phyloP scores from a whole-genome alignment of 2,888 invertebrate species.

The Polydrusus pterygomalis region DNA sequence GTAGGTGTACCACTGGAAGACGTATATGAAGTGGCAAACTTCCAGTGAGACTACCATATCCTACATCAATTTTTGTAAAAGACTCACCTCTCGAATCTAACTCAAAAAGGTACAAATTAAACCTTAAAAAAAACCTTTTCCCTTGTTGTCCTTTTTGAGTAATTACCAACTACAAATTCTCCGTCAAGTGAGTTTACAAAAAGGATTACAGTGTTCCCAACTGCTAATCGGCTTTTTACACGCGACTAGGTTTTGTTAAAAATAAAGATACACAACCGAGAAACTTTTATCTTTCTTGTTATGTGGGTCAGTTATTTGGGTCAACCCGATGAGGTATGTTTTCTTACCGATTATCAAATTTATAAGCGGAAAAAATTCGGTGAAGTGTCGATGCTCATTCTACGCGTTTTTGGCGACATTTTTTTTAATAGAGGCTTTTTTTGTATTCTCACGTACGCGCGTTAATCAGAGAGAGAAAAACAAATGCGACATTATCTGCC shows the following conservation, averaged over 20 bases:
- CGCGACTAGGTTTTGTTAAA: neutral
- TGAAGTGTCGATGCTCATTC: no score
- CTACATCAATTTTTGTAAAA: neutral
- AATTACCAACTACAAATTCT: slow-evolving; percentile 6
- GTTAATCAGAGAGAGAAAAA: no score
- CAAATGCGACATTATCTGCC: no score
- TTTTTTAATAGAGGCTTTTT: no score
- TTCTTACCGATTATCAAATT: no score
- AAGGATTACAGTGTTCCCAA: neutral
- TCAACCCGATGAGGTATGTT: neutral
- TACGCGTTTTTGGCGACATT: no score
- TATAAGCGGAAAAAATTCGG: no score
- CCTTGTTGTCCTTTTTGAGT: neutral
- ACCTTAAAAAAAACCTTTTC: neutral
- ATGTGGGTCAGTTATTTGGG: neutral
- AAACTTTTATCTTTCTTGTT: neutral
- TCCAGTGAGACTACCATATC: no score
- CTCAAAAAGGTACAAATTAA: no score
- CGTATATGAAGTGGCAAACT: no score
- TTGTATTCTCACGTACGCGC: no score
- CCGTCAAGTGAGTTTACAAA: neutral
- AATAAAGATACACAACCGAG: slow-evolving; percentile 1
- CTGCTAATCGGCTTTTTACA: slow-evolving; percentile 7
- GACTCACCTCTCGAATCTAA: neutral
- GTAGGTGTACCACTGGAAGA: no score